Conservation (phyloP, 2,888 invertebrate species). For the Gymnosoma rotundatum region DNA sequence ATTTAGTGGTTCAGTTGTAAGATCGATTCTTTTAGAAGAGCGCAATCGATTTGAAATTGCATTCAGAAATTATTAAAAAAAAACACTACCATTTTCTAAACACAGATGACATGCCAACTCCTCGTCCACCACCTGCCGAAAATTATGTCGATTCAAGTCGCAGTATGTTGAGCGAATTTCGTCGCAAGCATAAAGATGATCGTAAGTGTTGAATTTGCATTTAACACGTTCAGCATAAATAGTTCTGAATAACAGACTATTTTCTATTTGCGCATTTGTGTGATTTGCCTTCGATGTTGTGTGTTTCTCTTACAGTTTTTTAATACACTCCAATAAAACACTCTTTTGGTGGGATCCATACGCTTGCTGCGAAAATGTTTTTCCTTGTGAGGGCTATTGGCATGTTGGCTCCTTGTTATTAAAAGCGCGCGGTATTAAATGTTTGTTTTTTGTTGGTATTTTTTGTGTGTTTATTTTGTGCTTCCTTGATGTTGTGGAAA, state of each 20-base stretch:
- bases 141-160: slow-evolving; percentile 80
- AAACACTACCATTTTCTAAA: slow-evolving; percentile 26
- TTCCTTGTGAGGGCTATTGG: slow-evolving; percentile 60
- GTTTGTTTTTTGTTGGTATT: slow-evolving; percentile 45
- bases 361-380: slow-evolving; percentile 60
- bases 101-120: slow-evolving; percentile 80
- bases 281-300: slow-evolving; percentile 79
- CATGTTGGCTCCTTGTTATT: slow-evolving; percentile 66
- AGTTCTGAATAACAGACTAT: slow-evolving; percentile 32
- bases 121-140: slow-evolving; percentile 80
- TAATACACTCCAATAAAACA: slow-evolving; percentile 20
- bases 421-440: slow-evolving; percentile 53
- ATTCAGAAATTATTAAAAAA: background rate
- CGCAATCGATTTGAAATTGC: background rate
- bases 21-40: background rate
- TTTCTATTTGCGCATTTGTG: slow-evolving; percentile 47
- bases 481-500: slow-evolving; percentile 81
- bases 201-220: slow-evolving; percentile 83
- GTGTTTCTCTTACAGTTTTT: slow-evolving; percentile 71
- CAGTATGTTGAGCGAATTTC: slow-evolving; percentile 82
- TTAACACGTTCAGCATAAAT: slow-evolving; percentile 45
- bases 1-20: slow-evolving; percentile 1
- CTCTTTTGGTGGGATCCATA: slow-evolving; percentile 41
- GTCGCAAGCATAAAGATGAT: slow-evolving; percentile 86
- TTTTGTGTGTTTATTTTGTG: slow-evolving; percentile 69